Percentiles rank a stretch among this genome's conserved stretches.
phyloP scores from a whole-genome alignment of 2,113 vertebrate species.

The Bubo blakistoni region DNA sequence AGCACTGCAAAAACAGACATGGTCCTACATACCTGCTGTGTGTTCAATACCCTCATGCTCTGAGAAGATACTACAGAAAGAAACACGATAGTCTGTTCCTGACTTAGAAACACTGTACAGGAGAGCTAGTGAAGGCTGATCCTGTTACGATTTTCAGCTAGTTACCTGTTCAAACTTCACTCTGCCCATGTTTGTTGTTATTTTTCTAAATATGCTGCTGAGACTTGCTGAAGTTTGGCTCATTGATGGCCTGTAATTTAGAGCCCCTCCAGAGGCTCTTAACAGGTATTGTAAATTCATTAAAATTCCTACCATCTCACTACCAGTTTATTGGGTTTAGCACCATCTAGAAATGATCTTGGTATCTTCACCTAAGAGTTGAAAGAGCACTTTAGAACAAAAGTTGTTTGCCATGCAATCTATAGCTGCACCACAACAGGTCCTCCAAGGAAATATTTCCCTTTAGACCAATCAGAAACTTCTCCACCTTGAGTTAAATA shows the following conservation, averaged over 20 bases:
- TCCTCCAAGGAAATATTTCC: neutral
- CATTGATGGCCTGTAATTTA: neutral
- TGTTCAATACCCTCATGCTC: neutral
- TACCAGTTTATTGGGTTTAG: neutral
- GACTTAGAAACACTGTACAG: neutral
- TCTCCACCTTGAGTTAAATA: neutral
- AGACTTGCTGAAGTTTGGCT: neutral
- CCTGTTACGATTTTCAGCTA: neutral
- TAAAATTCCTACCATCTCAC: neutral
- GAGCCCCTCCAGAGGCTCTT: neutral
- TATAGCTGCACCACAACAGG: neutral
- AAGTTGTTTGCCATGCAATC: neutral
- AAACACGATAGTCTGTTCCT: neutral
- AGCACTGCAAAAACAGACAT: neutral
- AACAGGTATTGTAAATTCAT: neutral
- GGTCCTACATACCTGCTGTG: too few relatives aligned
- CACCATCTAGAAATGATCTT: neutral
- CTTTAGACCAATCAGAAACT: neutral
- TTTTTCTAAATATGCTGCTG: neutral
- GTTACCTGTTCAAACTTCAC: neutral
- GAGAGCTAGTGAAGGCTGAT: neutral
- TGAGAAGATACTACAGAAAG: neutral
- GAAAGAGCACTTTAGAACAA: neutral
- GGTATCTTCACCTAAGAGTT: neutral
- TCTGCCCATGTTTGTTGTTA: neutral